Base-by-base conservation (phyloP, 2,888 invertebrate genomes). In the Hermodice carunculata region DNA sequence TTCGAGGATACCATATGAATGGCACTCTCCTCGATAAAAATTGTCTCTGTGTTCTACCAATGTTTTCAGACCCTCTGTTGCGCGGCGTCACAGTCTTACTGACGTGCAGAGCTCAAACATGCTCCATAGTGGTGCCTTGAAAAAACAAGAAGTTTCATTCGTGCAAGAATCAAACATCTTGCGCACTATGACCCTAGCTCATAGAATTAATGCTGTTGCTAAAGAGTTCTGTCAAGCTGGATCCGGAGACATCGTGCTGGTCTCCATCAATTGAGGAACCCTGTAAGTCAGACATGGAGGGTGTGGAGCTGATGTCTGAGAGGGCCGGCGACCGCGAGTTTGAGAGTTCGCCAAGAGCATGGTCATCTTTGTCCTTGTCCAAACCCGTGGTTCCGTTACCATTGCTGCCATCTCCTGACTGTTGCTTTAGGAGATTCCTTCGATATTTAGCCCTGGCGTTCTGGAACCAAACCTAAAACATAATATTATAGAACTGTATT, bases 401-500 rank as follows among this genome's bases (percentile, higher is more conserved):
- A 64, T 19, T 44, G 56, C 8, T 61, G 26, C 58, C 37, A 54
- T 53, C 64, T n/a, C n/a, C n/a, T 32, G 26, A 48, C 31, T 79
- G 78, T 56, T 80, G 80, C 60, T 81, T 82, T 53, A 81, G 69
- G 86, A 94, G 91, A 90, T 94, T 97, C 57, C 98, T 91, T 73
- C 99, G 91, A 94, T 96, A 98, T 88, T 99, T 99, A 40, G 98
- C 99, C 57, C 98, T 89, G 0, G 98, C 98, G 85, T 99, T 99
- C 90, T 99, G 98, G 87, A 98, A 98, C 98, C 98, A 98, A 1
- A 98, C 98, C 97, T 98, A 11, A 32, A 54, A 58, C 26, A 28
- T 51, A n/a, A n/a, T n/a, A n/a, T n/a, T n/a, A n/a, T n/a, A n/a
- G n/a, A n/a, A n/a, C n/a, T n/a, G n/a, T n/a, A n/a, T n/a, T n/a